A percentile compares a stretch with the other conserved stretches of the same genome.
Conservation (phyloP, 1,140 invertebrate species). For the Drosophila cardini region DNA sequence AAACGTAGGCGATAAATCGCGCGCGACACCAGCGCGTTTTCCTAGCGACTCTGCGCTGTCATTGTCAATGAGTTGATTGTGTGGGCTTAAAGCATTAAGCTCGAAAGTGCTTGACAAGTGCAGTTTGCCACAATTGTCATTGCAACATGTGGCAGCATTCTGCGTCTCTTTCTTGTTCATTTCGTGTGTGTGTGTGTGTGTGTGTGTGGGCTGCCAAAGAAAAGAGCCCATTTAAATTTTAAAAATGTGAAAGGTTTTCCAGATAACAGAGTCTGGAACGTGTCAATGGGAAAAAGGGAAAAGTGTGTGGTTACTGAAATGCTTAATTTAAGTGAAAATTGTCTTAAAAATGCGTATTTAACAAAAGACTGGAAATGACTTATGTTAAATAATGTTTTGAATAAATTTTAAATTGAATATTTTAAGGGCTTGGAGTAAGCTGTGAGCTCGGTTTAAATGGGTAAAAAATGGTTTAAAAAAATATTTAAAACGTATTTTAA, state of each 20-base stretch:
- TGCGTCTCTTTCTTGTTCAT: constrained; percentile 10
- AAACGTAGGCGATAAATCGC: constrained; percentile 44
- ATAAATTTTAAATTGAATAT: too few relatives aligned
- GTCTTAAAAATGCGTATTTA: not conserved
- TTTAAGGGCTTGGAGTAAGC: too few relatives aligned
- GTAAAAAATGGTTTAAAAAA: too few relatives aligned
- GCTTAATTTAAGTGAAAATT: not conserved
- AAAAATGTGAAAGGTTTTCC: constrained; percentile 57
- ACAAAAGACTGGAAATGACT: too few relatives aligned
- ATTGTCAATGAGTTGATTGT: constrained; percentile 33
- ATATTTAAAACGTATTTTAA: too few relatives aligned
- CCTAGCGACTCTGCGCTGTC: constrained; percentile 44
- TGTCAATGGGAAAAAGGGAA: not conserved
- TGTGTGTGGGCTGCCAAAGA: constrained; percentile 18
- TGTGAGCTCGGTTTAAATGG: too few relatives aligned
- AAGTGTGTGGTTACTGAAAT: constrained; percentile 11
- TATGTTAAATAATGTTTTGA: too few relatives aligned
- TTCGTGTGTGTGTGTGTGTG: constrained; percentile 11
- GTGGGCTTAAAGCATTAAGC: constrained; percentile 22
- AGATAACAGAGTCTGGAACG: constrained; percentile 5
- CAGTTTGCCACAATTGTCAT: constrained; percentile 61
- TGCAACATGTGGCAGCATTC: constrained; percentile 29
- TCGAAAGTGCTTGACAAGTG: constrained; percentile 67
- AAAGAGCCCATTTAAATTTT: constrained; percentile 29
- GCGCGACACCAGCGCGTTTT: constrained; percentile 19